Base-by-base conservation (phyloP, 2,797 vertebrate genomes). In the Rhadinocentrus ornatus region DNA sequence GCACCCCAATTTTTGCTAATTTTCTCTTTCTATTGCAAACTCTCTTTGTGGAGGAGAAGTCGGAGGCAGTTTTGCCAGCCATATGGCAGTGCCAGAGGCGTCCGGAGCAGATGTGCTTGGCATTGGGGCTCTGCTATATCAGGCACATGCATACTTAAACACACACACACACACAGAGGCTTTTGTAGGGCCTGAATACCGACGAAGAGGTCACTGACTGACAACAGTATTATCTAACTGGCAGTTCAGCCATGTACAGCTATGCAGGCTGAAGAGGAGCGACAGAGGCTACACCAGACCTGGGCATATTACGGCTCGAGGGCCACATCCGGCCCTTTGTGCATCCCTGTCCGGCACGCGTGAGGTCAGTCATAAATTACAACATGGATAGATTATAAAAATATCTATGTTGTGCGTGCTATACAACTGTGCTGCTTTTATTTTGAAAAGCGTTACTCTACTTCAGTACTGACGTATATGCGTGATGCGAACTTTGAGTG, bases 21-120 rank as follows among this genome's bases (percentile, higher is more conserved):
- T 60, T 71, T 78, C 70, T 52, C 73, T 76, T 88, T 87, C 87
- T 62, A 82, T 75, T 56, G 72, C 79, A 71, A 85, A 86, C 70
- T 81, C 55, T 83, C 69, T 89, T 88, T 89, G 86, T 81, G 74
- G 78, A 77, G 77, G 75, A 87, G 78, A 76, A 87, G 78, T 86
- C 59, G 32, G 73, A 89, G 85, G 82, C 86, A 58, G 89, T 80
- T 85, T 90, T 88, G 84, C 84, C 81, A 87, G 86, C 89, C 91
- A 92, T 93, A 93, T 93, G 93, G 90, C 77, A 64, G 77, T 78
- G 91, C 93, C 89, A 91, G 80, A 81, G 91, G 92, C 91, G 71
- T 90, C 81, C 75, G 65, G 87, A 92, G 83, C 92, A 94, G 93
- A 93, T 93, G 91, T 91, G 88, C 82, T 85, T 75, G 22, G 86